These are phyloP conservation scores for Callyntrura sp. DNA, from an alignment of 2,888 invertebrate species.

Conservation along the genomic window DNA sequence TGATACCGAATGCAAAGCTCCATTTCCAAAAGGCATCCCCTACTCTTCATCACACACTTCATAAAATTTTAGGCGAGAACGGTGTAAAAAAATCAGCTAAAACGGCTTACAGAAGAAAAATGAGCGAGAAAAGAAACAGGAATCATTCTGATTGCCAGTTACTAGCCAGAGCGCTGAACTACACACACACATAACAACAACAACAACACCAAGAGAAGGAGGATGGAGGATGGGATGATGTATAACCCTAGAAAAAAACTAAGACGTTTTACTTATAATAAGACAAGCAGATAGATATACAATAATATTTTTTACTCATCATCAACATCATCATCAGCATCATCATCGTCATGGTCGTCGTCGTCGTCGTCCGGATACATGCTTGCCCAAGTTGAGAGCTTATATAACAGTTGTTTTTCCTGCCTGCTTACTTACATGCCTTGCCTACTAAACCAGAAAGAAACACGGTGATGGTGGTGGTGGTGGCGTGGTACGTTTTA, in stretches of 20 bases:
- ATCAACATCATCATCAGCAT: too few relatives aligned
- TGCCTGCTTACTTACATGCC: slow-evolving; percentile 1
- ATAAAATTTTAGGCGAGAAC: slow-evolving; percentile 1
- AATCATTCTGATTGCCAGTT: slow-evolving; percentile 49
- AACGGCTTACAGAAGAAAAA: slow-evolving; percentile 19
- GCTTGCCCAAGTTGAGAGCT: too few relatives aligned
- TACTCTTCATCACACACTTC: not conserved
- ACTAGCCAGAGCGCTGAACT: not conserved
- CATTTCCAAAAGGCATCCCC: too few relatives aligned
- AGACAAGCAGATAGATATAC: not conserved
- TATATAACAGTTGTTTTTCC: slow-evolving; percentile 31
- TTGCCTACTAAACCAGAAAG: slow-evolving; percentile 44
- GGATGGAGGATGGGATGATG: not conserved
- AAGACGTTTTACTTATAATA: not conserved
- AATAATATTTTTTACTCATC: too few relatives aligned
- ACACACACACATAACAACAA: not conserved
- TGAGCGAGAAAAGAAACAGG: slow-evolving; percentile 18
- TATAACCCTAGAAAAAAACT: not conserved
- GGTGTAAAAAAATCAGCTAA: slow-evolving; percentile 17
- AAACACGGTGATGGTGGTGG: not conserved
- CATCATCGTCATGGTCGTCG: too few relatives aligned
- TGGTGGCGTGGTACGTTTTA: not conserved
- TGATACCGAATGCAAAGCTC: too few relatives aligned
- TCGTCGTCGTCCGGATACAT: too few relatives aligned
- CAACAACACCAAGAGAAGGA: not conserved